Evolutionary conservation across 2,113 vertebrate genomes (phyloP).

Genomic region (Scolopax mira): DNA sequence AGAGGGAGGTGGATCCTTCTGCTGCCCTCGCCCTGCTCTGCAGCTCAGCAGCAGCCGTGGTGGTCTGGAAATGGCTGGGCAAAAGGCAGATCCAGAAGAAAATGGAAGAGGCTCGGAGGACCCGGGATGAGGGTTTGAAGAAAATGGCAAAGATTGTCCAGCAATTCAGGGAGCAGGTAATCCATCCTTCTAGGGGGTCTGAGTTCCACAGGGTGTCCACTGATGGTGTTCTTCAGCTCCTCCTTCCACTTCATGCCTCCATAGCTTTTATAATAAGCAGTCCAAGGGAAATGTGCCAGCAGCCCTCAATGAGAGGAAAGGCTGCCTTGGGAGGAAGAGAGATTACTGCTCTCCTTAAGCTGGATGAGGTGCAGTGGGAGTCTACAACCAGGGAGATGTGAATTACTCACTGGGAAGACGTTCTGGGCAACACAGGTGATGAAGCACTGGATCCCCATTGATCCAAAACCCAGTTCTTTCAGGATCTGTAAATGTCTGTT

Average conservation of each 20-base stretch:
- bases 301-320: background rate
- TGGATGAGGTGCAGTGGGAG: background rate
- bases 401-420: background rate
- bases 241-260: background rate
- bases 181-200: background rate
- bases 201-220: background rate
- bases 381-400: background rate
- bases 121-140: slow-evolving; percentile 11
- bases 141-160: slow-evolving; percentile 52
- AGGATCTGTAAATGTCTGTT: background rate
- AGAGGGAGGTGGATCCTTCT: background rate
- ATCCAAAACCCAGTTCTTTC: background rate
- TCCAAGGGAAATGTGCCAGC: background rate
- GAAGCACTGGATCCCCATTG: background rate
- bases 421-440: background rate
- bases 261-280: background rate
- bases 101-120: slow-evolving; percentile 41
- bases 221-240: background rate
- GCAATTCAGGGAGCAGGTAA: slow-evolving; percentile 65
- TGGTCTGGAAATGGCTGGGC: slow-evolving; percentile 36
- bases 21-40: background rate
- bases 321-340: background rate
- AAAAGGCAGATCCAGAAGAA: slow-evolving; percentile 11
- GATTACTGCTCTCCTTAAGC: background rate
- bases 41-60: background rate